Evolutionary conservation across 2,113 vertebrate genomes (phyloP).

Genomic region (Ibidorhyncha struthersii): DNA sequence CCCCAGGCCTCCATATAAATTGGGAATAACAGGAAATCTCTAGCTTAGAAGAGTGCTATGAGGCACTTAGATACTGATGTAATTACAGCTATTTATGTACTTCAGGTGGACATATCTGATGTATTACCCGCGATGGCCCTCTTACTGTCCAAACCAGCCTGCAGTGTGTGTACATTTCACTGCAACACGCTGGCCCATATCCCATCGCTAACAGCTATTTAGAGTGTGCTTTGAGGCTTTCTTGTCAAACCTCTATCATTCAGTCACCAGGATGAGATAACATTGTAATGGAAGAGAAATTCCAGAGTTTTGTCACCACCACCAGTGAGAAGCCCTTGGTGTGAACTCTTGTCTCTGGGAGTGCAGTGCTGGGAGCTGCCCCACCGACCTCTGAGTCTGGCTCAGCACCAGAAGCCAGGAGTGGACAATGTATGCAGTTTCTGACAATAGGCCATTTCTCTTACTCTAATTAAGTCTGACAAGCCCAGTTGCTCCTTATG

Average conservation of each 20-base stretch:
- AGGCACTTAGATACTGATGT: neutral
- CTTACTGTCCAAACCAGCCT: neutral
- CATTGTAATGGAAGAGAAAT: neutral
- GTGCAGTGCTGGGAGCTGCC: neutral
- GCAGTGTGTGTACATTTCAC: neutral
- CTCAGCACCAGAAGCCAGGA: neutral
- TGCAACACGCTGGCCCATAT: neutral
- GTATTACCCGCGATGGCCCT: neutral
- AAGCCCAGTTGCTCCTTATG: constrained; percentile 24
- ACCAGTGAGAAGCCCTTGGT: neutral
- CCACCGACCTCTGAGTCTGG: neutral
- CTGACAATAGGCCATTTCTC: neutral
- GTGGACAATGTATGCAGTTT: neutral
- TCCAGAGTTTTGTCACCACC: neutral
- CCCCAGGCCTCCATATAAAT: neutral
- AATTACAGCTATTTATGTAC: constrained; percentile 21
- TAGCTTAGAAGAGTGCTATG: constrained; percentile 2
- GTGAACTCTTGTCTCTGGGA: neutral
- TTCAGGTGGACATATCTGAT: constrained; percentile 7
- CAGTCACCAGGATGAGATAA: neutral
- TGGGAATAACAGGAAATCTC: constrained; percentile 52
- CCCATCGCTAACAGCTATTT: neutral
- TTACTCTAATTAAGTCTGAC: constrained; percentile 44
- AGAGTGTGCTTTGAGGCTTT: neutral
- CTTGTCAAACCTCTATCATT: neutral